phyloP scores from a whole-genome alignment of 2,888 invertebrate genomes.

The Agonopterix arenella region DNA sequence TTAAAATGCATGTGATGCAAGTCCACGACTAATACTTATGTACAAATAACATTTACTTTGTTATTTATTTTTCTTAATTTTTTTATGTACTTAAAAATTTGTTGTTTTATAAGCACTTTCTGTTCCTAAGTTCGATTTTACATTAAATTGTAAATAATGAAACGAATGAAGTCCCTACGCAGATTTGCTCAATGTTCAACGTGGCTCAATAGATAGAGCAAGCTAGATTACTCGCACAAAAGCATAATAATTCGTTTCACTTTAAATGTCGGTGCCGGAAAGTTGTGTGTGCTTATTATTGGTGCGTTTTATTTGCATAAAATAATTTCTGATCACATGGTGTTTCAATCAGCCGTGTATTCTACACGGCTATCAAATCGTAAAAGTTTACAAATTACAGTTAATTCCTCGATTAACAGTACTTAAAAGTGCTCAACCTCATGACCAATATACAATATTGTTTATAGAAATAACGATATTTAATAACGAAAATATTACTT shows the following conservation, averaged over 20 bases:
- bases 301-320: too few relatives aligned
- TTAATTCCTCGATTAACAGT: too few relatives aligned
- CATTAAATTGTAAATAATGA: not conserved
- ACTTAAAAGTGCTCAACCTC: too few relatives aligned
- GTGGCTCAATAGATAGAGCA: conserved; percentile 48
- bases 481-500: not conserved
- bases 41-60: conserved; percentile 46
- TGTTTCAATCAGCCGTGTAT: too few relatives aligned
- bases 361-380: too few relatives aligned
- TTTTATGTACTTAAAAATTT: conserved; percentile 42
- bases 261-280: conserved; percentile 38
- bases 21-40: conserved; percentile 69
- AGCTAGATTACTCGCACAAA: conserved; percentile 59
- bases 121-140: conserved; percentile 11
- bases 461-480: too few relatives aligned
- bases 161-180: conserved; percentile 7
- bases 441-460: too few relatives aligned
- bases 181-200: conserved; percentile 66
- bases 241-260: conserved; percentile 34
- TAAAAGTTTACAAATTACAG: too few relatives aligned
- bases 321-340: too few relatives aligned
- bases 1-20: conserved; percentile 68
- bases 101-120: conserved; percentile 22
- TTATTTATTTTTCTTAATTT: conserved; percentile 30
- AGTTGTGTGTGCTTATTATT: not conserved